Conservation (phyloP, 2,797 vertebrate species). For the Pantherophis vulpinus region DNA sequence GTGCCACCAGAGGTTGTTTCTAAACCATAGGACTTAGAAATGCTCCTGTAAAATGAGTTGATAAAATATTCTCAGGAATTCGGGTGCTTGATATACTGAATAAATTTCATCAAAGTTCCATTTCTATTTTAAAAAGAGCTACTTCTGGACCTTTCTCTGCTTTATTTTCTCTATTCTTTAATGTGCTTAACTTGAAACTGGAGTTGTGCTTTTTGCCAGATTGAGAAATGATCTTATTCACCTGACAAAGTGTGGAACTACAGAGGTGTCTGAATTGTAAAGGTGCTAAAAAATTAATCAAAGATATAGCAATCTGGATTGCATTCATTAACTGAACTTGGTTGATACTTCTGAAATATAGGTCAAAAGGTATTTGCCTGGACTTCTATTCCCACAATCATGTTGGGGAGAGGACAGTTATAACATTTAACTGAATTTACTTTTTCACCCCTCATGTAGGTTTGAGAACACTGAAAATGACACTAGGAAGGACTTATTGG, state of each 20-base stretch:
- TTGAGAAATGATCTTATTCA: not conserved
- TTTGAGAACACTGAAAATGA: not conserved
- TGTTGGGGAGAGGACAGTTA: not conserved
- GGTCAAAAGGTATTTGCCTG: not conserved
- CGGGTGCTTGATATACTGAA: not conserved
- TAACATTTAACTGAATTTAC: not conserved
- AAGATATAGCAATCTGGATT: not conserved
- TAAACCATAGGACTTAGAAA: not conserved
- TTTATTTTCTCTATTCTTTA: not conserved
- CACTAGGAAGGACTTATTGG: not conserved
- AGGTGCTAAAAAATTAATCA: not conserved
- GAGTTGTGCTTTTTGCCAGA: not conserved
- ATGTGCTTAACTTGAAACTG: not conserved
- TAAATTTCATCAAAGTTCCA: not conserved
- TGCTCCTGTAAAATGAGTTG: not conserved
- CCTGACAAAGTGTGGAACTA: not conserved
- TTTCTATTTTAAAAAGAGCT: not conserved
- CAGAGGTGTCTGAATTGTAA: not conserved
- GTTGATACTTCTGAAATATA: not conserved
- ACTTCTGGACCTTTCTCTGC: not conserved
- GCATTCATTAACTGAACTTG: not conserved
- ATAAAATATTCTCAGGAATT: not conserved
- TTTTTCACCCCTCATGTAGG: not conserved
- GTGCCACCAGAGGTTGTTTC: not conserved
- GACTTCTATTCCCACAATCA: not conserved